Conservation (phyloP, 2,888 invertebrate genomes). For the Thereva unica region DNA sequence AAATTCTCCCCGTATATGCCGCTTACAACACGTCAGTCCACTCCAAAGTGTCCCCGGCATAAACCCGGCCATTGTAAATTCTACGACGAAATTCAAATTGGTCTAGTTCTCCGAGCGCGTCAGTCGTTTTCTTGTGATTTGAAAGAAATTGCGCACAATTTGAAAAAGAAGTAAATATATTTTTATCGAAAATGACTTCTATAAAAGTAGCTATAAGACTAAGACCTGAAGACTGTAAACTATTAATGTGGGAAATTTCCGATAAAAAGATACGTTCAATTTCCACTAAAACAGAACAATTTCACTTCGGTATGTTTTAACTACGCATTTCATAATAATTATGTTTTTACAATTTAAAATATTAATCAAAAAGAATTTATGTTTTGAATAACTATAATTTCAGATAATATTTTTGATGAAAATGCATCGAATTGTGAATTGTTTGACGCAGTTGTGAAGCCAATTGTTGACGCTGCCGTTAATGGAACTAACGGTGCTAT, state of each 20-base stretch:
- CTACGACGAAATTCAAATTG: too few species aligned
- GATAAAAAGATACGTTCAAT: constrained; percentile 64
- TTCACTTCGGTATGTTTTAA: constrained; percentile 58
- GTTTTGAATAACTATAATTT: neutral
- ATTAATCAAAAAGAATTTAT: neutral
- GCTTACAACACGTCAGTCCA: too few species aligned
- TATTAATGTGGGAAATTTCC: constrained; percentile 65
- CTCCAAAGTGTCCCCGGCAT: too few species aligned
- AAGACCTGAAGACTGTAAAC: constrained; percentile 66
- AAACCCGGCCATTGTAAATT: too few species aligned
- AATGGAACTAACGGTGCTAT: constrained; percentile 84
- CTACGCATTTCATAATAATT: neutral
- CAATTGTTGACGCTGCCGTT: constrained; percentile 72
- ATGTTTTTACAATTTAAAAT: too few species aligned
- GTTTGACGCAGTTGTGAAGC: constrained; percentile 69
- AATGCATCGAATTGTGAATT: constrained; percentile 64
- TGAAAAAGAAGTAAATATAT: too few species aligned
- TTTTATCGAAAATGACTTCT: constrained; percentile 17
- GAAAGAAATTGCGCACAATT: too few species aligned
- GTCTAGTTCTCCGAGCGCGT: too few species aligned
- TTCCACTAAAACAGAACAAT: constrained; percentile 61
- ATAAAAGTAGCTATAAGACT: constrained; percentile 78
- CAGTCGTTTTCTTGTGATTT: too few species aligned
- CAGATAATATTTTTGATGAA: constrained; percentile 72
- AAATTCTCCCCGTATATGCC: too few species aligned